Percentiles rank a stretch among this genome's conserved stretches.
Evolutionary conservation across 2,888 invertebrate genomes (phyloP).

Genomic region (Mythimna ferrago): DNA sequence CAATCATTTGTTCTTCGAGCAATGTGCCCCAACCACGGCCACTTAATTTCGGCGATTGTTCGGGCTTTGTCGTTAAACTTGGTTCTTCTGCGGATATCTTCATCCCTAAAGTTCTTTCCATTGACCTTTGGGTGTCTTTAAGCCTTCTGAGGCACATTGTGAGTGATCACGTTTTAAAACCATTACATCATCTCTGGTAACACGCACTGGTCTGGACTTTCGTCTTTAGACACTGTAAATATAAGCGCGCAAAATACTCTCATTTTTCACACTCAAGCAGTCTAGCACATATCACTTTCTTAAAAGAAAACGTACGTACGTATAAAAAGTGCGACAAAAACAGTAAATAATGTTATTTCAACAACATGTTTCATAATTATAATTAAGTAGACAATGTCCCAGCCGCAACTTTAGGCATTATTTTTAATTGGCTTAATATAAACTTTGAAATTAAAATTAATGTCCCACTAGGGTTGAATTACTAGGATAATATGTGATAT

Average conservation of each 20-base stretch:
- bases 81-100: too few relatives aligned
- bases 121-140: too few relatives aligned
- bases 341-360: slow-evolving; percentile 8
- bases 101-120: too few relatives aligned
- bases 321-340: neutral
- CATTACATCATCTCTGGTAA: too few relatives aligned
- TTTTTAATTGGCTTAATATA: slow-evolving; percentile 18
- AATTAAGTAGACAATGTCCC: slow-evolving; percentile 14
- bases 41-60: too few relatives aligned
- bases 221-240: too few relatives aligned
- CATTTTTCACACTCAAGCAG: slow-evolving; percentile 28
- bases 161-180: too few relatives aligned
- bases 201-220: too few relatives aligned
- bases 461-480: slow-evolving; percentile 6
- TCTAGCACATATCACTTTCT: slow-evolving; percentile 24
- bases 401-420: slow-evolving; percentile 12
- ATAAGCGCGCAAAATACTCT: neutral
- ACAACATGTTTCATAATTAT: slow-evolving; percentile 4
- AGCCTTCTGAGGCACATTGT: too few relatives aligned
- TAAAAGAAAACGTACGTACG: slow-evolving; percentile 15
- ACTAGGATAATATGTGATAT: neutral
- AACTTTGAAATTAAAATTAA: slow-evolving; percentile 8
- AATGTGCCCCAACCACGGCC: too few relatives aligned
- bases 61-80: too few relatives aligned
- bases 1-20: too few relatives aligned